Evolutionary conservation across 2,797 vertebrate species (phyloP).

Genomic region (Bovichtus diacanthus): DNA sequence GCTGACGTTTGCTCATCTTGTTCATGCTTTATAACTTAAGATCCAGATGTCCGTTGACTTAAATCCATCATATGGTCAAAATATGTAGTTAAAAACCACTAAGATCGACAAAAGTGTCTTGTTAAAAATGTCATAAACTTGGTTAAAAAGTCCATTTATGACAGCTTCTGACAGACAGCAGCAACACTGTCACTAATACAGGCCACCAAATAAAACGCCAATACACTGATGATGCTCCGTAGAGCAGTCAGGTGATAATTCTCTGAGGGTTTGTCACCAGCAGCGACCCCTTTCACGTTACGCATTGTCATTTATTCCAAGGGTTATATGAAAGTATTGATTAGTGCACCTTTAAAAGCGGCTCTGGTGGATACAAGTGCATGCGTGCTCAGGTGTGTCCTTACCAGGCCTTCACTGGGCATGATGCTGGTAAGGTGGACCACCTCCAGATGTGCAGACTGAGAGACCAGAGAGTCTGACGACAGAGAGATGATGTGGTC

Average conservation of each 20-base stretch:
- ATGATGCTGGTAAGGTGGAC: slow-evolving; percentile 91
- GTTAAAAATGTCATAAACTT: background rate
- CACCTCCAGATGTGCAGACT: slow-evolving; percentile 91
- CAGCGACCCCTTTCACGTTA: background rate
- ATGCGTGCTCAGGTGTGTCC: slow-evolving; percentile 15
- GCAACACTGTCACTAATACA: too few relatives aligned
- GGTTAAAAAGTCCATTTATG: background rate
- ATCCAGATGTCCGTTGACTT: too few relatives aligned
- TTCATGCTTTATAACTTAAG: too few relatives aligned
- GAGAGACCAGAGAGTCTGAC: slow-evolving; percentile 91
- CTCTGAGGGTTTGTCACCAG: background rate
- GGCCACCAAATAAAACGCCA: too few relatives aligned
- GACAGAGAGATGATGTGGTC: slow-evolving; percentile 95
- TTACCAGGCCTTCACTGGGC: slow-evolving; percentile 91
- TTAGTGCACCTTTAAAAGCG: background rate
- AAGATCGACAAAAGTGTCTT: too few relatives aligned
- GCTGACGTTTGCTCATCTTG: too few relatives aligned
- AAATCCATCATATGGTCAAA: too few relatives aligned
- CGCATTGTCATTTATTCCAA: background rate
- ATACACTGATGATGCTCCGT: too few relatives aligned
- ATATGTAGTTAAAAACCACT: too few relatives aligned
- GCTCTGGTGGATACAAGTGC: slow-evolving; percentile 2
- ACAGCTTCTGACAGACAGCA: too few relatives aligned
- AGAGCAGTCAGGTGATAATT: background rate
- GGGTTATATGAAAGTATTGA: background rate